Evolutionary conservation across 2,797 vertebrate genomes (phyloP), one percentile per base, ranked within the genome.

Genomic region (Cheirogaleus major): DNA sequence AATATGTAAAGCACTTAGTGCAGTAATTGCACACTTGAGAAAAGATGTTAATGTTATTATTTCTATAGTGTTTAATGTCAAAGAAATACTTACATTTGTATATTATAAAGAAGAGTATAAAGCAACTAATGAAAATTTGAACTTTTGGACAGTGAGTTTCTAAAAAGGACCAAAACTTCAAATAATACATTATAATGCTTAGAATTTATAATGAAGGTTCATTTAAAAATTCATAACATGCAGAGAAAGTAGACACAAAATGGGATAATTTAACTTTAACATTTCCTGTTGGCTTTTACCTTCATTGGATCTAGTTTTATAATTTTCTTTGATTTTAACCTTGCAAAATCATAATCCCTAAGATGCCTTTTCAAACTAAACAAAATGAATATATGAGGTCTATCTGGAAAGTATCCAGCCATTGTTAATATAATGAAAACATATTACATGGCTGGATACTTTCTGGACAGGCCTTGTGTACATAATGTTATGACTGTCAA

Each of bases 291-390:
- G 72, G 7, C 17, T 96, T 94, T 76, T 45, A 67, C 73, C 27
- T 93, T 91, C 23, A 75, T 30, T 83, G 25, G 43, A 85, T 79
- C 45, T 17, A 90, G n/a, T 86, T 81, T 90, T 91, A 41, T 38
- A 80, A 78, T 90, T 97, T 97, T 91, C 27, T 23, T 88, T 45
- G 4, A 70, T 93, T 88, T 87, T 95, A 93, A 13, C 17, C 87
- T 93, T 93, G 30, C 13, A 93, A 84, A 82, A 75, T 41, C 69
- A 2, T 59, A 89, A 91, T 18, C 18, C 12, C 38, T 83, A 93
- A 15, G 22, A 75, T 67, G 55, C 48, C 17, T 93, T 87, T 94
- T 67, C 76, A 95, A 96, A 35, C 27, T 52, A 72, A 95, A 43
- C 11, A 82, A 85, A 93, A 86, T 59, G 1, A 35, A 5, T 35